Percentiles rank a stretch among this genome's conserved stretches.
phyloP scores from a whole-genome alignment of 1,140 invertebrate species.

The Trachelipus rathkii region DNA sequence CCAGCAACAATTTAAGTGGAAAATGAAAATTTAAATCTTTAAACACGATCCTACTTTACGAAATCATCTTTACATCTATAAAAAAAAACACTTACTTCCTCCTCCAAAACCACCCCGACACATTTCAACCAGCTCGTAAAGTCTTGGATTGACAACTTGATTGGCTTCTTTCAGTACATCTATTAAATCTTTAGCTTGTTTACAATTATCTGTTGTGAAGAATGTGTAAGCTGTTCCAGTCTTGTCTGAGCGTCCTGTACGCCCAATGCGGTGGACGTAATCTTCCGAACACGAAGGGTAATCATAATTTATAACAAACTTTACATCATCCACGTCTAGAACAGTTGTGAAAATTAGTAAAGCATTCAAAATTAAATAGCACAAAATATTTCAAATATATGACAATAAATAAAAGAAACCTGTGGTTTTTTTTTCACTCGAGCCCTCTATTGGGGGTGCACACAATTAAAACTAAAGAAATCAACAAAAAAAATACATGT shows the following conservation, averaged over 20 bases:
- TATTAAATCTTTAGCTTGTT: conserved; percentile 86
- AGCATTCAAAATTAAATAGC: too few species aligned
- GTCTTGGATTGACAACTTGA: conserved; percentile 59
- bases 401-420: conserved; percentile 10
- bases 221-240: conserved; percentile 97
- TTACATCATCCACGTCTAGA: conserved; percentile 96
- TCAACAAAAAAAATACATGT: conserved; percentile 6
- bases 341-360: too few species aligned
- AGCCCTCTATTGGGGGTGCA: conserved; percentile 40
- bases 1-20: not conserved
- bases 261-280: conserved; percentile 97
- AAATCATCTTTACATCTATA: too few species aligned
- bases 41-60: conserved; percentile 32
- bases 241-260: conserved; percentile 85
- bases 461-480: conserved; percentile 26
- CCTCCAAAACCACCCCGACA: conserved; percentile 49
- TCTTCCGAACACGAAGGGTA: conserved; percentile 98
- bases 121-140: conserved; percentile 58
- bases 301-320: conserved; percentile 99
- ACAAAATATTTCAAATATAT: too few species aligned
- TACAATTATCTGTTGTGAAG: conserved; percentile 86
- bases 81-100: conserved; percentile 32
- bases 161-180: conserved; percentile 89
- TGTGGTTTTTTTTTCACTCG: conserved; percentile 37
- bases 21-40: not conserved